A percentile compares a stretch with the other conserved stretches of the same genome.
These are phyloP conservation scores for Tragelaphus scriptus DNA, from an alignment of 2,113 vertebrate genomes.

Conservation along the genomic window DNA sequence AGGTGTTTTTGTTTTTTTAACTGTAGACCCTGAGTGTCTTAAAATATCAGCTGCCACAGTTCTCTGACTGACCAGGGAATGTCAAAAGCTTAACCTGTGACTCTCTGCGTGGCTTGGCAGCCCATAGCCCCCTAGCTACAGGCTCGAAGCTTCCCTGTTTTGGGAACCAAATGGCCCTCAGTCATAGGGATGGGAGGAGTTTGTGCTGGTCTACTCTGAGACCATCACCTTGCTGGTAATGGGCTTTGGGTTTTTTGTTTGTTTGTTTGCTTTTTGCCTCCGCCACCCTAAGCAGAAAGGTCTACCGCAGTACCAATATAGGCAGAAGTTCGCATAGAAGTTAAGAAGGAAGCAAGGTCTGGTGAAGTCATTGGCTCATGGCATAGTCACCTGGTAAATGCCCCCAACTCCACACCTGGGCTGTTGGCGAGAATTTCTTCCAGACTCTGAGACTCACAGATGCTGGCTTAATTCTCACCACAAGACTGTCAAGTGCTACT, in stretches of 20 bases:
- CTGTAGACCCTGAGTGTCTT: constrained; percentile 17
- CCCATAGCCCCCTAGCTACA: too few species aligned
- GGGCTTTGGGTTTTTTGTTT: not conserved
- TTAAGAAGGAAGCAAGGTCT: not conserved
- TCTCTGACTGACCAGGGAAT: not conserved
- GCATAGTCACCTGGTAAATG: not conserved
- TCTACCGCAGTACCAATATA: not conserved
- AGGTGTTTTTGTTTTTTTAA: not conserved
- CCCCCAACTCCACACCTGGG: accelerated
- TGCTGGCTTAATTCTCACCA: not conserved
- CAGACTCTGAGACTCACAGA: not conserved
- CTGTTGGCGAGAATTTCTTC: not conserved
- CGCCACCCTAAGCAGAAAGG: not conserved
- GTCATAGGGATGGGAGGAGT: not conserved
- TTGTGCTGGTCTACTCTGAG: not conserved
- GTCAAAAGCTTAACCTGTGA: not conserved
- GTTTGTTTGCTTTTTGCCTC: not conserved
- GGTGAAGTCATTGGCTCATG: not conserved
- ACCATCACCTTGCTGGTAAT: not conserved
- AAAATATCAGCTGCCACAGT: not conserved
- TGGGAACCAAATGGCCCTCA: not conserved
- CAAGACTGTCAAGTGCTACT: not conserved
- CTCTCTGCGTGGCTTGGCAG: not conserved
- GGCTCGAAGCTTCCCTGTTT: not conserved
- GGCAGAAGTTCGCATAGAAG: not conserved